Base-by-base conservation (phyloP, 2,888 invertebrate genomes). In the Ochropleura plecta region DNA sequence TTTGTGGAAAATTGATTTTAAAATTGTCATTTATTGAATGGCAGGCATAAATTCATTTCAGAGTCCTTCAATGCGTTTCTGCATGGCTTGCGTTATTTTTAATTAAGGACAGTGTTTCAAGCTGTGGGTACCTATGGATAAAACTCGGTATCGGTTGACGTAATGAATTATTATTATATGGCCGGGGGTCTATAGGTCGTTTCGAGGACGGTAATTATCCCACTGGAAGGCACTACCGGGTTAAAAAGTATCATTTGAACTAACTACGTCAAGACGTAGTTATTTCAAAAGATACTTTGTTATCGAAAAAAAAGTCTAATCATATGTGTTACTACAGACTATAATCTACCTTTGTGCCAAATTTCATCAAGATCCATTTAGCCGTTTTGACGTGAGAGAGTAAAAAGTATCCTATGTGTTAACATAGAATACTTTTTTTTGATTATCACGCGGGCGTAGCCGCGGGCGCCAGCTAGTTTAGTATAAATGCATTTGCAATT, bases 41-140 rank as follows among this genome's bases (percentile, higher is more conserved):
- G 49, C 63, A 44, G n/a, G 42, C 57, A 14, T 16, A 55, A 53
- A 48, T 80, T 79, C 5, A 57, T 51, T 51, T n/a, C 16, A n/a
- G 42, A 44, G n/a, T 68, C 16, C 12, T 55, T 48, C 44, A 55
- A 9, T 70, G n/a, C 5, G 44, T 76, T 76, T 76, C 62, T 66
- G 65, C 42, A 57, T 70, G 66, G 18, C 30, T 70, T 66, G 5
- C 63, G 20, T 55, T 70, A 63, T 59, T 67, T 70, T 80, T 64
- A 78, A 78, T 79, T 64, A 75, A 20, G 53, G 10, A 10, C 60
- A 69, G 40, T 46, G 55, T 46, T 73, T 80, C 40, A 46, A 53
- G 57, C 46, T 64, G 30, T 40, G 16, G 7, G 14, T 5, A 44
- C 40, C 9, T 53, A 20, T 49, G 48, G 55, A 55, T 44, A 20